These are phyloP conservation scores for Agrotis exclamationis DNA, from an alignment of 2,888 invertebrate genomes.

Conservation along the genomic window DNA sequence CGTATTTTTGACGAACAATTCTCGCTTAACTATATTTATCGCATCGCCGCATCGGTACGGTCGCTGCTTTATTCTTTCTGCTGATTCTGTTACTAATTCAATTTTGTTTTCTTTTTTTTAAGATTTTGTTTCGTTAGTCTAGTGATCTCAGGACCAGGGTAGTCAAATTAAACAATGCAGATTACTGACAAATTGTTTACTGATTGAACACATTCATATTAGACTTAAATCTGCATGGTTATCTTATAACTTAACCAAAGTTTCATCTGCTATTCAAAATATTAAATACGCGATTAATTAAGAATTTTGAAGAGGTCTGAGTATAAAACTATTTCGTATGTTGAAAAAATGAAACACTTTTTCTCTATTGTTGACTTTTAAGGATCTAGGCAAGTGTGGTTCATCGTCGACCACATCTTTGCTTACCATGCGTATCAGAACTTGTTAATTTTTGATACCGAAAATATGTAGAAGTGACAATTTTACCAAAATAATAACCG, in stretches of 20 bases:
- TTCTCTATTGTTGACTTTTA: too few relatives aligned
- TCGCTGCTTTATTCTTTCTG: conserved; percentile 56
- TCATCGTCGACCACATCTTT: too few relatives aligned
- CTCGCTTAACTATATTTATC: conserved; percentile 76
- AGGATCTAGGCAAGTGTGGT: too few relatives aligned
- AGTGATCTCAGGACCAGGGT: conserved; percentile 10
- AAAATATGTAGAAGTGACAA: too few relatives aligned
- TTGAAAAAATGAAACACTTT: too few relatives aligned
- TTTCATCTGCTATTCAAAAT: neutral
- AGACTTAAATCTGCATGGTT: neutral
- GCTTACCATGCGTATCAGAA: too few relatives aligned
- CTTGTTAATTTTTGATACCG: too few relatives aligned
- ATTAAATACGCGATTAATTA: too few relatives aligned
- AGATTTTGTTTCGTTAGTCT: neutral
- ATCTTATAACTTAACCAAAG: neutral
- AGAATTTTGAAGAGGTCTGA: too few relatives aligned
- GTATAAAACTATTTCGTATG: too few relatives aligned
- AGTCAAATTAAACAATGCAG: neutral
- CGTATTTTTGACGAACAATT: conserved; percentile 80
- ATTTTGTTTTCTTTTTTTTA: conserved; percentile 41
- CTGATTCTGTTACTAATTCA: conserved; percentile 43
- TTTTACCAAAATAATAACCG: too few relatives aligned
- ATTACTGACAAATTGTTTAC: neutral
- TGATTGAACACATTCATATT: neutral
- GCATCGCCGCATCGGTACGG: conserved; percentile 68